Evolutionary conservation across 2,888 invertebrate genomes (phyloP), one percentile per base, ranked within the genome.

Genomic region (Limenitis camilla): DNA sequence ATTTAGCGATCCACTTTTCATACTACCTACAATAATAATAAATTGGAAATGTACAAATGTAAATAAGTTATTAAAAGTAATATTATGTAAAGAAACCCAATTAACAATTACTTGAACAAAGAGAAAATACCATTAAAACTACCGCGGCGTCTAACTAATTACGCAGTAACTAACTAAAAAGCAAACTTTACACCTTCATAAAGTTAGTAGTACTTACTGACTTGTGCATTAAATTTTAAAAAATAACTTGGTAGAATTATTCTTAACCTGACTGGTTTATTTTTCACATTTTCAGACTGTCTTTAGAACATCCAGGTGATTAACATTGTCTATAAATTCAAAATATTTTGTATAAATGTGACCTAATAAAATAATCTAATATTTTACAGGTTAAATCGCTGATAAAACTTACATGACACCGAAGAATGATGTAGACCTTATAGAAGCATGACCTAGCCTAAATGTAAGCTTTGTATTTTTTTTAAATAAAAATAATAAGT

Each of bases 91-190:
- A 71, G 63, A 70, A 69, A 68, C 66, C 66, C 58, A 64, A 56
- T 60, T 59, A 65, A 65, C 61, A 71, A 64, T 61, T 71, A 68
- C 64, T 64, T 65, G 63, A 71, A 75, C 76, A 73, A 79, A 74
- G 73, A 74, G 73, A 72, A 72, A 68, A 68, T 60, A 65, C 69
- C 70, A 74, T 77, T 77, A 75, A 73, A 74, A 72, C 64, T 62
- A 62, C 65, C 64, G 65, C 66, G 63, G 61, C 60, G 62, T 66
- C 64, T 70, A 74, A 69, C 63, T 69, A 77, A 75, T 74, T 74
- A 68, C 68, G 54, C 60, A 64, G 61, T 71, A 70, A 74, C 72
- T 74, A 75, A 72, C 71, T 67, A 61, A 64, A 64, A 66, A 67
- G 61, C 72, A 65, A 74, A 74, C 67, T 74, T 73, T 68, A 61